Percentiles rank a stretch among this genome's conserved stretches.
phyloP scores from a whole-genome alignment of 2,888 invertebrate genomes.

The Trachelus tabidus region DNA sequence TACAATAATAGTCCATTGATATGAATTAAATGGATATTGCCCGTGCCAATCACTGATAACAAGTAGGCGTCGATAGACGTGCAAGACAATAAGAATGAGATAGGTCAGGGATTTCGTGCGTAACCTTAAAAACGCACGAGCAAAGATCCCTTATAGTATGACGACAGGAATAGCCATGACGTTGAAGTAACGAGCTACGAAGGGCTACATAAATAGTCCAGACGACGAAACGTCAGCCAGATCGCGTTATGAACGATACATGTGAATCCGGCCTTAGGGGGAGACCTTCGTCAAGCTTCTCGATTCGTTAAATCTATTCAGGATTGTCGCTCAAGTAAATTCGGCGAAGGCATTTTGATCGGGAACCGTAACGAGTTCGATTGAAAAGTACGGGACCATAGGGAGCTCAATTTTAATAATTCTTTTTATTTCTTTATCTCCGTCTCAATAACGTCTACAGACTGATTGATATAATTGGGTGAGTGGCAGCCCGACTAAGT shows the following conservation, averaged over 20 bases:
- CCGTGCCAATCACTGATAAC: background rate
- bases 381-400: background rate
- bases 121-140: background rate
- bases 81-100: background rate
- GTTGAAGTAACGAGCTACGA: background rate
- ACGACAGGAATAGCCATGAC: background rate
- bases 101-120: background rate
- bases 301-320: background rate
- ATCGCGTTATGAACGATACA: background rate
- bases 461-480: constrained; percentile 54
- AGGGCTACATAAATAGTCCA: background rate
- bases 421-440: background rate
- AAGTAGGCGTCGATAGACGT: background rate
- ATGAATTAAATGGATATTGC: background rate
- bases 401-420: background rate
- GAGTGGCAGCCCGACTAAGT: constrained; percentile 46
- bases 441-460: constrained; percentile 14
- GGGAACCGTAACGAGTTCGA: background rate
- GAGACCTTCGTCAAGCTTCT: background rate
- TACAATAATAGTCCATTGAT: background rate
- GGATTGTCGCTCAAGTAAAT: background rate
- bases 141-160: background rate
- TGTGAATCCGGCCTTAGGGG: background rate
- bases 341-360: background rate
- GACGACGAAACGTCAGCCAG: background rate